These are phyloP conservation scores for Colletes latitarsis DNA, from an alignment of 1,140 invertebrate genomes.

Conservation along the genomic window DNA sequence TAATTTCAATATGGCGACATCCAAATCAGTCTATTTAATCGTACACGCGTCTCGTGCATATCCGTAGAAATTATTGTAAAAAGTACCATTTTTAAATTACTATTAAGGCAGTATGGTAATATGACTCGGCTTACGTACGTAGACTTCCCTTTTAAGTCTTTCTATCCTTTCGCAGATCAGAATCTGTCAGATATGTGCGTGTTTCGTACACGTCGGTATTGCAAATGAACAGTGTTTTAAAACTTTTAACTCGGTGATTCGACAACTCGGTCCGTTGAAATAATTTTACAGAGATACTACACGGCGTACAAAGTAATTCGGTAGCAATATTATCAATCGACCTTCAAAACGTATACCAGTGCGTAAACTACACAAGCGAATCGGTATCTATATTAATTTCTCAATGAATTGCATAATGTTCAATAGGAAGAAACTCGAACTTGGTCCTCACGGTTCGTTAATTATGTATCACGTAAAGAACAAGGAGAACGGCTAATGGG, in stretches of 20 bases:
- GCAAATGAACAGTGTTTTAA: constrained; percentile 19
- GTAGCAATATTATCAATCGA: neutral
- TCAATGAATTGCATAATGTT: neutral
- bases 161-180: constrained; percentile 22
- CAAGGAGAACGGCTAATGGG: constrained; percentile 4
- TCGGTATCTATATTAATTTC: neutral
- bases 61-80: constrained; percentile 57
- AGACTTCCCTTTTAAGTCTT: constrained; percentile 44
- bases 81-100: constrained; percentile 70
- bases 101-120: constrained; percentile 78
- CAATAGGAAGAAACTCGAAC: constrained; percentile 26
- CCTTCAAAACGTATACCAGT: neutral
- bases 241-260: neutral
- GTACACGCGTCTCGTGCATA: constrained; percentile 35
- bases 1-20: constrained; percentile 40
- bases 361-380: neutral
- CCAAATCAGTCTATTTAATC: constrained; percentile 42
- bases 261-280: neutral
- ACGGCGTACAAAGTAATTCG: neutral
- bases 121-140: constrained; percentile 67
- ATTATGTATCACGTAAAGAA: constrained; percentile 8
- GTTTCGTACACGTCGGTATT: constrained; percentile 42
- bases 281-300: neutral
- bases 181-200: constrained; percentile 59
- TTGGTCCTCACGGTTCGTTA: constrained; percentile 33